Conservation (phyloP, 2,113 vertebrate genomes). For the Picathartes gymnocephalus region DNA sequence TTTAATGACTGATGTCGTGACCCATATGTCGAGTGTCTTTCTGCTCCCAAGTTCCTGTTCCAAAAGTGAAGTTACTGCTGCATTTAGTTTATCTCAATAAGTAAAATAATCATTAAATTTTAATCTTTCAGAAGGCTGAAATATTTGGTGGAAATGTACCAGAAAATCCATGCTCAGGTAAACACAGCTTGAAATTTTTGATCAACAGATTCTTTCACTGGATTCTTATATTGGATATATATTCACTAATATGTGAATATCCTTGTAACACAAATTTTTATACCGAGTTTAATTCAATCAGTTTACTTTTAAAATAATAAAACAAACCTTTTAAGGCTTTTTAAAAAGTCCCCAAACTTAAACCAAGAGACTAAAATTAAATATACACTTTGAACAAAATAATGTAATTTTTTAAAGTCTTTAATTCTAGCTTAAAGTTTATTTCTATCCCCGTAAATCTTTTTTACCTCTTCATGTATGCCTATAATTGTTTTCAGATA, state of each 20-base stretch:
- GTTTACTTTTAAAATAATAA: not conserved
- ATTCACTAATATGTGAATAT: not conserved
- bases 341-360: not conserved
- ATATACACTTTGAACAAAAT: not conserved
- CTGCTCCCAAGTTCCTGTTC: not conserved
- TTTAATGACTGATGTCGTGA: not conserved
- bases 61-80: not conserved
- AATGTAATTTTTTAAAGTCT: not conserved
- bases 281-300: not conserved
- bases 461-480: not conserved
- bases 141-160: not conserved
- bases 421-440: not conserved
- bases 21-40: not conserved
- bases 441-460: not conserved
- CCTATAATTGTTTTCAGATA: not conserved
- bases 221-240: not conserved
- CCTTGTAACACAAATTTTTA: not conserved
- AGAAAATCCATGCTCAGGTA: not conserved
- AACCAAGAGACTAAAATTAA: not conserved
- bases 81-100: not conserved
- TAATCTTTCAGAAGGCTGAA: not conserved
- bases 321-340: not conserved
- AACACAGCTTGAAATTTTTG: not conserved
- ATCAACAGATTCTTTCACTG: not conserved
- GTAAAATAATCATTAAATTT: not conserved